Percentiles rank a stretch among this genome's conserved stretches.
Conservation (phyloP, 2,797 vertebrate species). For the Bufotes viridis region DNA sequence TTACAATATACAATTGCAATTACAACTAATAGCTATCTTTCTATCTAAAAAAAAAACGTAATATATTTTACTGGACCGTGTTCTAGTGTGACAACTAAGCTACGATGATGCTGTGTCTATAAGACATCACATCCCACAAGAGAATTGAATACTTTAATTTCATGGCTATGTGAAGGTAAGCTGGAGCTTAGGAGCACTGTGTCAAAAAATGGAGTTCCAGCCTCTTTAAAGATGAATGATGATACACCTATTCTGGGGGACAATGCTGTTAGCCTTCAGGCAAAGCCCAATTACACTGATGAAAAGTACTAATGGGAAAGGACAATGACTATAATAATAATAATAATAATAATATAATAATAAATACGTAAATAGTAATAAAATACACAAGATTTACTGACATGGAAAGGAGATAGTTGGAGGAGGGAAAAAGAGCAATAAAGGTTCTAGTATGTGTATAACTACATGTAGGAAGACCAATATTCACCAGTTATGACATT, state of each 20-base stretch:
- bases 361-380: no score
- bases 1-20: neutral
- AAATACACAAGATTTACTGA: no score
- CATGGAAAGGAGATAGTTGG: no score
- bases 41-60: no score
- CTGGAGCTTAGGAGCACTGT: neutral
- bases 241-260: neutral
- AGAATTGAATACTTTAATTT: neutral
- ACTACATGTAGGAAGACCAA: neutral
- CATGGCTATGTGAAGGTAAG: neutral
- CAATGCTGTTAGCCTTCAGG: neutral
- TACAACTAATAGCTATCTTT: neutral
- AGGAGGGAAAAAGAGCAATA: no score
- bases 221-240: no score
- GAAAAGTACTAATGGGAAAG: neutral
- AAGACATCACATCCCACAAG: no score
- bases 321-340: neutral
- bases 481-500: neutral
- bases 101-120: no score
- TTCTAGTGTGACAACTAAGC: no score
- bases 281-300: neutral
- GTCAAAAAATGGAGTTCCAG: neutral
- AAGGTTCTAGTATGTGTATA: neutral
- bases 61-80: no score
- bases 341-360: no score